Evolutionary conservation across 1,140 invertebrate genomes (phyloP), one percentile per base, ranked within the genome.

Genomic region (Epicauta chinensis): DNA sequence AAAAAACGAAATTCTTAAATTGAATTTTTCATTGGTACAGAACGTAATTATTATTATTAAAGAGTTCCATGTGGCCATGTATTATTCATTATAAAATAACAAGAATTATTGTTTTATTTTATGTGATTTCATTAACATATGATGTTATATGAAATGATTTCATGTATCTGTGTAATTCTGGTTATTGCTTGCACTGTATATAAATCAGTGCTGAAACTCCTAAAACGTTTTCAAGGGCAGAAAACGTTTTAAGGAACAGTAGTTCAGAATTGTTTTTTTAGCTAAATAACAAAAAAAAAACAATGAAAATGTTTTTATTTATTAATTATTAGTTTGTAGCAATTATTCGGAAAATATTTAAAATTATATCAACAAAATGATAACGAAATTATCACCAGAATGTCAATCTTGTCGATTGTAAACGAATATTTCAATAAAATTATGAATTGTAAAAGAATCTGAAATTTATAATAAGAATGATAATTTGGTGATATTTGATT

Each of bases 1-100:
- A 32, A 15, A 31, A 34, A 51, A 41, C 34, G 38, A 30, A 23
- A 23, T 14, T 42, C 34, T 42, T 32, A 50, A 39, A 37, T 35
- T 40, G 16, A 23, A 48, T 23, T 37, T 59, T 59, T 61, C 62
- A 62, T 64, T 60, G 61, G 53, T 64, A 62, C 61, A 63, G 60
- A 53, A 39, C 32, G n/a, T n/a, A n/a, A n/a, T n/a, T n/a, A 45
- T 43, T 46, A 56, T 44, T 36, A 16, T 32, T 51, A 46, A 35
- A 36, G 61, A 64, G 60, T 64, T 64, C 58, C 63, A 66, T 68
- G 63, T 66, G 63, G 63, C 65, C 65, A 65, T 68, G 61, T 62
- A 61, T 55, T 55, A 48, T 55, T 39, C 46, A 59, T 62, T 46
- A 60, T 53, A 54, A 59, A 60, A 61, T 64, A 65, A 64, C 56